These are phyloP conservation scores for Kryptolebias marmoratus DNA, from an alignment of 2,113 vertebrate species.

Conservation along the genomic window DNA sequence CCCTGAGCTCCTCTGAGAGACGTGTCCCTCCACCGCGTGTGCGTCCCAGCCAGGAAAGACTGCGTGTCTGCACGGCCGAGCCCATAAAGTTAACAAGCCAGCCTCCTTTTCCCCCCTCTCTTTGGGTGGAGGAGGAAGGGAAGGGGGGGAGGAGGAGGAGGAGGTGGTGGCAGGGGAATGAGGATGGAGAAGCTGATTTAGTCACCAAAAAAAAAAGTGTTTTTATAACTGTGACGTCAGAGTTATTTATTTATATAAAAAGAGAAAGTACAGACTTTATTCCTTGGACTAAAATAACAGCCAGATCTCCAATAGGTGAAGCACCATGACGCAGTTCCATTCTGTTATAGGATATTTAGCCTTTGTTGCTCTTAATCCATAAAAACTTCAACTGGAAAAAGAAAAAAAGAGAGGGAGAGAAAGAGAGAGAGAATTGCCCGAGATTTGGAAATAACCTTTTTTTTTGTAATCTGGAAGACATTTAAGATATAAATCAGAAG, in stretches of 20 bases:
- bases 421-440: no score
- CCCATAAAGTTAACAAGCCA: constrained; percentile 69
- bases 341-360: no score
- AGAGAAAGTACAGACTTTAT: background rate
- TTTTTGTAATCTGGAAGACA: no score
- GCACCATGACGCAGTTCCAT: no score
- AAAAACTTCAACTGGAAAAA: no score
- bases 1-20: constrained; percentile 40
- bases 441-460: no score
- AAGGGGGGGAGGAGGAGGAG: background rate
- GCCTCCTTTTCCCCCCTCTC: constrained; percentile 58
- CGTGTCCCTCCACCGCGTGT: constrained; percentile 50
- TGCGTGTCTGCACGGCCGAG: constrained; percentile 56
- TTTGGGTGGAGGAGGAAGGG: constrained; percentile 38
- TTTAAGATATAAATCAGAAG: no score
- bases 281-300: no score
- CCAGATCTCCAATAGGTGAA: no score
- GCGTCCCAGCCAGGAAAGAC: constrained; percentile 61
- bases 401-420: no score
- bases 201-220: background rate
- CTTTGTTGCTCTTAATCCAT: no score
- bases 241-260: background rate
- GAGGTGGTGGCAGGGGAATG: no score
- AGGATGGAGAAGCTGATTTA: background rate
- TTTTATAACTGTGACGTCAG: background rate